Percentiles rank a stretch among this genome's conserved stretches.
phyloP scores from a whole-genome alignment of 2,797 vertebrate genomes.

The Sebastes vulpes region DNA sequence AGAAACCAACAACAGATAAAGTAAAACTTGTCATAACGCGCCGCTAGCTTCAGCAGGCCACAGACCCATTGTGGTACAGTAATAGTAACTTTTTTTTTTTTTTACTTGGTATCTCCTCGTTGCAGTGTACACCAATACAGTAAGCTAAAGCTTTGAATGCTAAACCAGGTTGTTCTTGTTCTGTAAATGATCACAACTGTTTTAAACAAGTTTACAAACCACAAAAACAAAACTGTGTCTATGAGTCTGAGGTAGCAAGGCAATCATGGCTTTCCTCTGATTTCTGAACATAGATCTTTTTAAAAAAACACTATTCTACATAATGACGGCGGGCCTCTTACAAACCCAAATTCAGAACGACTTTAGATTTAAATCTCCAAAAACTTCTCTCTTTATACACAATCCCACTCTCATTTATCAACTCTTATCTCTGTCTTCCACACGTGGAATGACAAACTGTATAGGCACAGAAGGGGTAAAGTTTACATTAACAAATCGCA shows the following conservation, averaged over 20 bases:
- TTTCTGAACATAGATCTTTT: conserved; percentile 85
- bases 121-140: conserved; percentile 78
- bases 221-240: conserved; percentile 87
- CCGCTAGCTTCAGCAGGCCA: conserved; percentile 81
- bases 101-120: conserved; percentile 67
- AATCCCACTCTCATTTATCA: conserved; percentile 54
- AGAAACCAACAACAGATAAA: conserved; percentile 79
- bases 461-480: conserved; percentile 83
- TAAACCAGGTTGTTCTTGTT: conserved; percentile 66
- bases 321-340: conserved; percentile 53
- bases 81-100: conserved; percentile 70
- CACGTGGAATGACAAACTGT: conserved; percentile 84
- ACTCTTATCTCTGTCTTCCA: conserved; percentile 63
- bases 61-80: conserved; percentile 80
- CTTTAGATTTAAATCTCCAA: conserved; percentile 71
- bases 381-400: conserved; percentile 73
- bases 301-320: conserved; percentile 74
- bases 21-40: conserved; percentile 58
- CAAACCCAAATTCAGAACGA: conserved; percentile 61
- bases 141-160: conserved; percentile 71
- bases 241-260: conserved; percentile 98
- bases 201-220: conserved; percentile 70
- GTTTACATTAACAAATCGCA: conserved; percentile 64
- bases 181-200: conserved; percentile 62
- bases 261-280: conserved; percentile 97